phyloP scores from a whole-genome alignment of 2,113 vertebrate species.

The Gadus macrocephalus region DNA sequence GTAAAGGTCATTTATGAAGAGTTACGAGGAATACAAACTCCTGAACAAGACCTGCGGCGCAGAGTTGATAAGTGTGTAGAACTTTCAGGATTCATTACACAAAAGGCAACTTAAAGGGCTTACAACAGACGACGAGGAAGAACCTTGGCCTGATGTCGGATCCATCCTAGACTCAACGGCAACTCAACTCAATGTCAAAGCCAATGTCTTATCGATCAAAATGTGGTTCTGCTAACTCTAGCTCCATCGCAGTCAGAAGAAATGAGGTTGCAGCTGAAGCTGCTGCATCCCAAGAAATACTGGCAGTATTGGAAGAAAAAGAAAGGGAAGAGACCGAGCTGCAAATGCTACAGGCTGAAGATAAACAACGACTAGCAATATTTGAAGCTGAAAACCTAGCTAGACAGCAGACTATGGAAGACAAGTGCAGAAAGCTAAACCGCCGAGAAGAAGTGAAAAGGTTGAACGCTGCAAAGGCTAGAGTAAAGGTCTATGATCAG shows the following conservation, averaged over 20 bases:
- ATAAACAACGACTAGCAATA: slow-evolving; percentile 19
- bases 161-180: background rate
- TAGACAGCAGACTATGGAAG: slow-evolving; percentile 34
- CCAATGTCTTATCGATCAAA: no score
- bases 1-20: no score
- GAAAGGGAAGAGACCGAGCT: no score
- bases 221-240: no score
- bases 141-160: no score
- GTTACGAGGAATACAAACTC: slow-evolving; percentile 26
- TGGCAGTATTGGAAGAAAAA: no score
- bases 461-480: slow-evolving; percentile 14
- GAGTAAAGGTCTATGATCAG: slow-evolving; percentile 26
- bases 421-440: slow-evolving; percentile 24
- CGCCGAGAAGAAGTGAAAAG: slow-evolving; percentile 29
- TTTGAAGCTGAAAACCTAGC: slow-evolving; percentile 24
- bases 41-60: slow-evolving; percentile 12
- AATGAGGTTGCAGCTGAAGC: no score
- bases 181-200: background rate
- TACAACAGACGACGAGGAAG: no score
- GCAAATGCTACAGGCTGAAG: background rate
- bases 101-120: slow-evolving; percentile 5
- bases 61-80: slow-evolving; percentile 12
- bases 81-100: no score
- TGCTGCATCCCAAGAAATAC: no score
- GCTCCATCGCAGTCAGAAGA: no score